Evolutionary conservation across 2,888 invertebrate genomes (phyloP).

Genomic region (Elaeidobius kamerunicus): DNA sequence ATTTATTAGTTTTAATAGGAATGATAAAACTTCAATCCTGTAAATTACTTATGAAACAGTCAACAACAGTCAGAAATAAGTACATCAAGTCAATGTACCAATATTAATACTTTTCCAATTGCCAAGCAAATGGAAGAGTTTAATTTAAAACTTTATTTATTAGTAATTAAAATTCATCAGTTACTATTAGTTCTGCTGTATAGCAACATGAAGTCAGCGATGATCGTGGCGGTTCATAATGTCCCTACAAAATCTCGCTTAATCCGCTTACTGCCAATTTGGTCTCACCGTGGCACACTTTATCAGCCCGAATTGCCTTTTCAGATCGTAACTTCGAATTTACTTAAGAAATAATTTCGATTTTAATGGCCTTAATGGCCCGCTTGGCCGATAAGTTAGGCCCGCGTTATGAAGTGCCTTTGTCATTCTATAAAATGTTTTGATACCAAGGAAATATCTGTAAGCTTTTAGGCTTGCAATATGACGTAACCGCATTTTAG

Average conservation of each 20-base stretch:
- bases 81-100: too few relatives aligned
- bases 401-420: constrained; percentile 30
- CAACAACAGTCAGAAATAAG: too few relatives aligned
- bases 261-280: constrained; percentile 33
- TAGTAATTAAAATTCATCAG: constrained; percentile 10
- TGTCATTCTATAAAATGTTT: constrained; percentile 30
- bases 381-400: constrained; percentile 29
- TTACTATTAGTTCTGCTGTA: constrained; percentile 8
- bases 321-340: constrained; percentile 32
- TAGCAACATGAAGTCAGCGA: constrained; percentile 17
- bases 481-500: constrained; percentile 7
- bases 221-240: constrained; percentile 18
- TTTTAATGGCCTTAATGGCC: constrained; percentile 33
- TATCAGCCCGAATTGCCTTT: constrained; percentile 30
- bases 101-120: too few relatives aligned
- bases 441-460: constrained; percentile 23
- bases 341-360: constrained; percentile 33
- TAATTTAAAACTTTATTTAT: neutral
- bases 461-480: constrained; percentile 27
- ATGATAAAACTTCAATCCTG: too few relatives aligned
- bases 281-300: constrained; percentile 26
- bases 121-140: too few relatives aligned
- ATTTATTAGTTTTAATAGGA: neutral
- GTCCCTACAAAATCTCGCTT: constrained; percentile 24
- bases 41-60: too few relatives aligned